Conservation (phyloP, 1,140 invertebrate genomes). For the Myzus persicae region DNA sequence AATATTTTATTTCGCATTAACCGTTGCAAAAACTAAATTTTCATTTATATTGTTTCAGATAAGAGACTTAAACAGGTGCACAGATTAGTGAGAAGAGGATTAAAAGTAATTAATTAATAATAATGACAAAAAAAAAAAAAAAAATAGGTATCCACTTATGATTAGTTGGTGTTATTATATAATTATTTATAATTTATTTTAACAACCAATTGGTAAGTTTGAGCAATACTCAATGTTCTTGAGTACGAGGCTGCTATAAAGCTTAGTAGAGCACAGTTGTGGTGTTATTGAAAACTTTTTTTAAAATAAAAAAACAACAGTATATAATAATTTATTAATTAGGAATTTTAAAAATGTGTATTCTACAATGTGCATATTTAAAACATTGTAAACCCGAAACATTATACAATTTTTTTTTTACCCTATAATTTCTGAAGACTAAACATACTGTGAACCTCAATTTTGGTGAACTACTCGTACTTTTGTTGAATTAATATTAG, state of each 20-base stretch:
- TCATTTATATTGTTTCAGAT: constrained; percentile 49
- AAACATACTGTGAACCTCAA: background rate
- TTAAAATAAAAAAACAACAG: background rate
- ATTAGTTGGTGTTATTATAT: constrained; percentile 32
- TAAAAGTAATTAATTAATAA: constrained; percentile 36
- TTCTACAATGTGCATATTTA: background rate
- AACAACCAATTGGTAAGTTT: constrained; percentile 31
- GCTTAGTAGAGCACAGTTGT: constrained; percentile 39
- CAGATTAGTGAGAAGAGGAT: constrained; percentile 58
- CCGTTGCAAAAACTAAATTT: background rate
- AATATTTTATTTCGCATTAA: constrained; percentile 10
- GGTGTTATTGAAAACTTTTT: constrained; percentile 6
- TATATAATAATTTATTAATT: constrained; percentile 23
- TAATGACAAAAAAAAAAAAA: background rate
- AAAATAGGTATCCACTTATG: constrained; percentile 29
- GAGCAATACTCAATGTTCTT: constrained; percentile 36
- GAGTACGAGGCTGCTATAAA: background rate
- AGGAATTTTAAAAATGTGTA: constrained; percentile 5
- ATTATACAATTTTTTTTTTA: constrained; percentile 12
- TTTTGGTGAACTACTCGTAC: background rate
- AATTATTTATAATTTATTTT: constrained; percentile 11
- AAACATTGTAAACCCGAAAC: background rate
- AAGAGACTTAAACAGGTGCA: constrained; percentile 50
- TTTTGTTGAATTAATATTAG: constrained; percentile 34
- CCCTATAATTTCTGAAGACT: background rate